These are phyloP conservation scores for Sminthopsis crassicaudata DNA, from an alignment of 2,113 vertebrate species.

Conservation along the genomic window DNA sequence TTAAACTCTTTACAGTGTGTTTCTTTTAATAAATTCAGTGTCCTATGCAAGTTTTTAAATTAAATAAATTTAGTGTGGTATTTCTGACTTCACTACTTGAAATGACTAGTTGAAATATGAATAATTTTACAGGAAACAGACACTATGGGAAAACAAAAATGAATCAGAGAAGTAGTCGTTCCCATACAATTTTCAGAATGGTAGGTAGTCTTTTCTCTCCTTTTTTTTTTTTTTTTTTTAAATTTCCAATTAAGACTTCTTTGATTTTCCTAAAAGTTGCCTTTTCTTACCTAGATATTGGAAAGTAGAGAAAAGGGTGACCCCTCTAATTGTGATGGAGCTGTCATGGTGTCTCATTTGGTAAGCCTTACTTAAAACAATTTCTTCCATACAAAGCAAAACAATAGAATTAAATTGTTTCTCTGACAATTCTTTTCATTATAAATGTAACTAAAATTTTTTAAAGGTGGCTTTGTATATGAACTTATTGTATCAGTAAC, in stretches of 20 bases:
- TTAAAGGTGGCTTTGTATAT: neutral
- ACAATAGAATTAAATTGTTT: neutral
- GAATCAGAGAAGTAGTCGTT: constrained; percentile 97
- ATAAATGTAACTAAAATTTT: neutral
- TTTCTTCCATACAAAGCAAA: neutral
- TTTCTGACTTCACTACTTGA: constrained; percentile 19
- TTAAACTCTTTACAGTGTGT: neutral
- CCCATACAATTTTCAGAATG: constrained; percentile 98
- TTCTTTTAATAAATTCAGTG: neutral
- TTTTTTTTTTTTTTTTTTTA: neutral
- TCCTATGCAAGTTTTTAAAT: constrained; percentile 8
- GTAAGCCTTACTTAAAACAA: constrained; percentile 80
- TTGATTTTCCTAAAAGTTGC: constrained; percentile 43
- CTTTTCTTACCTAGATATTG: constrained; percentile 88
- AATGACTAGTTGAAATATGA: constrained; percentile 47
- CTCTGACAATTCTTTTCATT: neutral
- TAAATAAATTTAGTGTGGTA: neutral
- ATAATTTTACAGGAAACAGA: constrained; percentile 88
- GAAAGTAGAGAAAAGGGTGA: constrained; percentile 94
- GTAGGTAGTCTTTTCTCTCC: constrained; percentile 79
- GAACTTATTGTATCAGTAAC: neutral
- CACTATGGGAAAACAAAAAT: constrained; percentile 98
- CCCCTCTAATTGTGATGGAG: constrained; percentile 89
- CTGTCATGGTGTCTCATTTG: constrained; percentile 96
- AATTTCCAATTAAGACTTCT: constrained; percentile 19